A percentile compares a stretch with the other conserved stretches of the same genome.
Evolutionary conservation across 2,797 vertebrate species (phyloP).

Genomic region (Tarsius wallacei): DNA sequence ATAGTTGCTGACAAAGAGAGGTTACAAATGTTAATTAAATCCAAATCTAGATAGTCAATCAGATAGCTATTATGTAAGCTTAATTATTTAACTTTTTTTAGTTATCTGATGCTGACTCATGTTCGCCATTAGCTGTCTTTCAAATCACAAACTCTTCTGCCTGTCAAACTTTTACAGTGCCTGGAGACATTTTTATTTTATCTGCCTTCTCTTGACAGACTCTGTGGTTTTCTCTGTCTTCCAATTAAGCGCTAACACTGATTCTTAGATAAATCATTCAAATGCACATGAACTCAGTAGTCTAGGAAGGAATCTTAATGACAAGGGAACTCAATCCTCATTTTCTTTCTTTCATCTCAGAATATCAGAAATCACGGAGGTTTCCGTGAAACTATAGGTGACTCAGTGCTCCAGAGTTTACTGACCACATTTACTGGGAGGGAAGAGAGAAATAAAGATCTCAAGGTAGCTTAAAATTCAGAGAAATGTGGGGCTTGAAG

Average conservation of each 20-base stretch:
- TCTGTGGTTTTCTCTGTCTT: slow-evolving; percentile 66
- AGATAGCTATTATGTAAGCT: slow-evolving; percentile 80
- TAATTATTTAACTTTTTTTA: slow-evolving; percentile 78
- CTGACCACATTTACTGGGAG: neutral
- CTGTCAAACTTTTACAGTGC: slow-evolving; percentile 72
- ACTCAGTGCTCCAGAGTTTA: rapidly evolving
- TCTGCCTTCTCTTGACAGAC: slow-evolving; percentile 74
- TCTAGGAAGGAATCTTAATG: slow-evolving; percentile 73
- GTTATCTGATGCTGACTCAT: slow-evolving; percentile 78
- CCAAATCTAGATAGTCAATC: slow-evolving; percentile 62
- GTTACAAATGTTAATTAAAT: slow-evolving; percentile 80
- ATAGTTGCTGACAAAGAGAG: slow-evolving; percentile 54
- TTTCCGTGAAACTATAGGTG: neutral
- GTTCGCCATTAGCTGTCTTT: slow-evolving; percentile 63
- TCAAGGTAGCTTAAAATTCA: neutral
- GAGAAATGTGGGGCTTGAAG: neutral
- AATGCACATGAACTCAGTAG: slow-evolving; percentile 37
- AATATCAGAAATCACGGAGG: neutral
- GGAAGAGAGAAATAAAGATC: neutral
- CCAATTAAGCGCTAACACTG: slow-evolving; percentile 69
- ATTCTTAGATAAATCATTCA: slow-evolving; percentile 80
- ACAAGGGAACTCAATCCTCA: slow-evolving; percentile 18
- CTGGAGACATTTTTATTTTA: slow-evolving; percentile 70
- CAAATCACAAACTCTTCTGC: slow-evolving; percentile 40
- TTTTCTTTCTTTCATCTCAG: slow-evolving; percentile 50